These are phyloP conservation scores for Platanista minor DNA, from an alignment of 2,113 vertebrate genomes.

Conservation along the genomic window DNA sequence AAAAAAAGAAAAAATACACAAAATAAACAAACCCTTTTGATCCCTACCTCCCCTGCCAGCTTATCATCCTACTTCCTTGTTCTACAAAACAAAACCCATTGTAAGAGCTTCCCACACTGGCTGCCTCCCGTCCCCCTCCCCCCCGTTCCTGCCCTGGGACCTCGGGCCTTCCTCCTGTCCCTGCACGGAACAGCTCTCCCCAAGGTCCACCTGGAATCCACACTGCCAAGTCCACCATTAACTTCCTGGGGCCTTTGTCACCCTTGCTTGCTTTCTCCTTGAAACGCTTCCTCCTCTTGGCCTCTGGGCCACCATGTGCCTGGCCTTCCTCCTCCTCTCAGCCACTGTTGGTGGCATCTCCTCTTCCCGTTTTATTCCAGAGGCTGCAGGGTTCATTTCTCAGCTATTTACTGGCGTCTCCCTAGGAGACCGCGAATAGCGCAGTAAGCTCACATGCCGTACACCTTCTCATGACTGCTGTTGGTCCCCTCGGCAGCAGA, in stretches of 20 bases:
- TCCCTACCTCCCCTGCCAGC: too few relatives aligned
- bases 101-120: fast-evolving
- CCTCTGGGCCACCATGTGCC: fast-evolving
- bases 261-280: fast-evolving
- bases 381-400: too few relatives aligned
- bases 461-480: fast-evolving
- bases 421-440: fast-evolving
- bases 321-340: fast-evolving
- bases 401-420: fast-evolving
- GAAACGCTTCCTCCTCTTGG: neutral
- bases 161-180: neutral
- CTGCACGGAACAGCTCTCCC: neutral
- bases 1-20: neutral
- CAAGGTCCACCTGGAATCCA: fast-evolving
- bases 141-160: fast-evolving
- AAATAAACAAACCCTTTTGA: neutral
- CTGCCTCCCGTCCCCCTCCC: neutral
- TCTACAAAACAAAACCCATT: fast-evolving
- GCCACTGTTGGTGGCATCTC: neutral
- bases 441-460: fast-evolving
- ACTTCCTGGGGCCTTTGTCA: fast-evolving
- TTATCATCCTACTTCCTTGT: fast-evolving
- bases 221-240: fast-evolving
- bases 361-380: fast-evolving
- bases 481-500: fast-evolving